Conservation (phyloP, 2,888 invertebrate species). For the Chelonus formosanus region DNA sequence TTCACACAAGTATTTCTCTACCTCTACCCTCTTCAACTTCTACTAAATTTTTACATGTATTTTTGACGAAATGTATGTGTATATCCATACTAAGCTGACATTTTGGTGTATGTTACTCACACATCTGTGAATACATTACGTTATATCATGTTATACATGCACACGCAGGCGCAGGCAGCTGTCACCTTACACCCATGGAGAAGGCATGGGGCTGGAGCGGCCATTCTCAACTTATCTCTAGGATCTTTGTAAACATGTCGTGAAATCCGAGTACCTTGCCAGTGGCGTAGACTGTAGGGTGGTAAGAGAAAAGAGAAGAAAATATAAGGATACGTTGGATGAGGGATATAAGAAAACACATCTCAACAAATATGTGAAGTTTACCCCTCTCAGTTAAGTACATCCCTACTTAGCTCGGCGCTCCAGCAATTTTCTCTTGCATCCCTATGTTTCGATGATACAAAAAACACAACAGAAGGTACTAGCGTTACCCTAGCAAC, state of each 20-base stretch:
- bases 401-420: too few species aligned
- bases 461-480: background rate
- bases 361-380: too few species aligned
- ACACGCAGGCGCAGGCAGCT: constrained; percentile 62
- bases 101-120: background rate
- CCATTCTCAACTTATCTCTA: constrained; percentile 66
- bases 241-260: constrained; percentile 66
- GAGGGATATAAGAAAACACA: background rate
- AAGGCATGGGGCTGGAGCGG: constrained; percentile 54
- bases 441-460: too few species aligned
- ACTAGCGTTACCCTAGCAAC: constrained; percentile 51
- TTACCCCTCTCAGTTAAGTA: too few species aligned
- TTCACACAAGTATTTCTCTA: too few species aligned
- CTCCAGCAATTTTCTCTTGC: too few species aligned
- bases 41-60: too few species aligned
- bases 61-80: background rate
- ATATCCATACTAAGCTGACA: background rate
- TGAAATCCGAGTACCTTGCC: constrained; percentile 65
- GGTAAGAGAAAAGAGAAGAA: constrained; percentile 33
- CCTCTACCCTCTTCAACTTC: too few species aligned
- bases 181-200: constrained; percentile 64
- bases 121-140: constrained; percentile 7
- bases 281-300: constrained; percentile 62
- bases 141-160: constrained; percentile 21
- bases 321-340: background rate